Evolutionary conservation across 2,113 vertebrate genomes (phyloP).

Genomic region (Serinus canaria): DNA sequence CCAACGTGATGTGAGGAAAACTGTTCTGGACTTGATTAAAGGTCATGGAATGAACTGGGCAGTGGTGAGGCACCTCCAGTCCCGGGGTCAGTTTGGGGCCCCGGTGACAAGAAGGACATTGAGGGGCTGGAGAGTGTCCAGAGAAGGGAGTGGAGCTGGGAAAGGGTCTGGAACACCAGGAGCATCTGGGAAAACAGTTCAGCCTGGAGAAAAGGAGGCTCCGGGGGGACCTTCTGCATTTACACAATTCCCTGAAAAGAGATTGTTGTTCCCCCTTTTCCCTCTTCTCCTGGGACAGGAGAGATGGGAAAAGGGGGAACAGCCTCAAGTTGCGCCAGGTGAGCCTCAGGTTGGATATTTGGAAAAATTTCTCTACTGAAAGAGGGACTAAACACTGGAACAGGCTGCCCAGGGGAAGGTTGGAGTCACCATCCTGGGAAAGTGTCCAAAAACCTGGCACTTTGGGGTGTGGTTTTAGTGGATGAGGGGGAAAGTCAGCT

Average conservation of each 20-base stretch:
- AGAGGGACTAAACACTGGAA: neutral
- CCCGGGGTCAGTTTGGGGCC: neutral
- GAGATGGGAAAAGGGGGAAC: neutral
- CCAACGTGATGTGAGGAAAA: accelerated
- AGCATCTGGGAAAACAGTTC: neutral
- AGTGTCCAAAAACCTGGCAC: neutral
- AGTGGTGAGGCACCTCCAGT: accelerated
- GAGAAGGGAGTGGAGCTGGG: accelerated
- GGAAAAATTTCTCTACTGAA: neutral
- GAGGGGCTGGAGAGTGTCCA: neutral
- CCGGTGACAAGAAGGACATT: neutral
- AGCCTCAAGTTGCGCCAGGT: too few species aligned
- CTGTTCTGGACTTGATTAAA: neutral
- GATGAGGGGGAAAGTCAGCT: accelerated
- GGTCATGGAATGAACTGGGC: neutral
- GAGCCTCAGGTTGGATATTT: neutral
- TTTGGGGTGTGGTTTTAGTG: too few species aligned
- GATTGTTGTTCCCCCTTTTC: too few species aligned
- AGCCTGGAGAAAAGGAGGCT: neutral
- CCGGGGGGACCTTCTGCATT: accelerated
- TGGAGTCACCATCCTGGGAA: neutral
- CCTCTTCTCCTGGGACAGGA: neutral
- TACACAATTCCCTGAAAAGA: neutral
- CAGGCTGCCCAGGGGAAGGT: too few species aligned
- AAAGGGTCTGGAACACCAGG: neutral